Percentiles rank a stretch among this genome's conserved stretches.
Evolutionary conservation across 2,113 vertebrate species (phyloP).

Genomic region (Lagopus leucura): DNA sequence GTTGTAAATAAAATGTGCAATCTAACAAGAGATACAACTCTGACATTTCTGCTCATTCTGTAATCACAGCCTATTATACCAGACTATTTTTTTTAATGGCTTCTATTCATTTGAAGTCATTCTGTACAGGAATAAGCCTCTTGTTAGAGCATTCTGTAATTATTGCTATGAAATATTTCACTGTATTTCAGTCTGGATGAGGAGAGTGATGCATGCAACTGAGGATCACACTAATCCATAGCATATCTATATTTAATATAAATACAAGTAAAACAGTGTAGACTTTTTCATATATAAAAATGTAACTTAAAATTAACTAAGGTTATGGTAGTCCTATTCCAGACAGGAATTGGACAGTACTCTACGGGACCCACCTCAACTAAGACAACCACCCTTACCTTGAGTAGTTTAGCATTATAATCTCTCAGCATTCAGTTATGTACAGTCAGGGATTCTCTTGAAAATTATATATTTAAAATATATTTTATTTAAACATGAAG

Average conservation of each 20-base stretch:
- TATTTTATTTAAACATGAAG: not conserved
- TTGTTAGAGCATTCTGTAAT: not conserved
- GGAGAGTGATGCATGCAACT: not conserved
- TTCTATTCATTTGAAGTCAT: not conserved
- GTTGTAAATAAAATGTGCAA: constrained; percentile 39
- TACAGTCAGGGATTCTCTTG: rapidly evolving
- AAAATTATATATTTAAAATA: not conserved
- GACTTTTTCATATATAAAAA: not conserved
- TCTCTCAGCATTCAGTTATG: not conserved
- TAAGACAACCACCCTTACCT: not conserved
- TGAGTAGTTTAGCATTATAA: not conserved
- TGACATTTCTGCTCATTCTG: constrained; percentile 21
- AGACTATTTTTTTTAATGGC: not conserved
- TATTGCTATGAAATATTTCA: not conserved
- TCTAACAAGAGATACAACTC: constrained; percentile 37
- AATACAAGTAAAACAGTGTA: not conserved
- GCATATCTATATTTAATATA: not conserved
- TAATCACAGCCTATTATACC: constrained; percentile 53
- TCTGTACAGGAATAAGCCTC: constrained; percentile 16
- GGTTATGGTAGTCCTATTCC: not conserved
- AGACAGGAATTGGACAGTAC: not conserved
- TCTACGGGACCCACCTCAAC: not conserved
- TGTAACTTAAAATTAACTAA: not conserved
- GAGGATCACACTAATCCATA: not conserved
- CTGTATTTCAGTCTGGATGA: not conserved